These are phyloP conservation scores for Poecilus cupreus DNA, from an alignment of 2,888 invertebrate genomes.

Conservation along the genomic window DNA sequence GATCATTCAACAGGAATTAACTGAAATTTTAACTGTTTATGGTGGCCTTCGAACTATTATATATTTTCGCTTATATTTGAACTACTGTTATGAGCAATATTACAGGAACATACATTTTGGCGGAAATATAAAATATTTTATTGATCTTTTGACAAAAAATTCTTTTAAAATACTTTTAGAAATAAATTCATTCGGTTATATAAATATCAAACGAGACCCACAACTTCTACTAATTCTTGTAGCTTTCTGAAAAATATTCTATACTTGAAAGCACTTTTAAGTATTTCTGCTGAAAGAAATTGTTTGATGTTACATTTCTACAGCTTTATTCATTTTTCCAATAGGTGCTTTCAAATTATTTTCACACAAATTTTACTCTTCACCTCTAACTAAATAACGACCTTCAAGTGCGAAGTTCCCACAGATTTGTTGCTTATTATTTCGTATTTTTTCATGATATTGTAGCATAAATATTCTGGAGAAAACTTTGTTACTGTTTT, in stretches of 20 bases:
- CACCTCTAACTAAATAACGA: background rate
- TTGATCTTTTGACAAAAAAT: background rate
- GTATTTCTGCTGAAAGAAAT: background rate
- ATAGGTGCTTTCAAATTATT: background rate
- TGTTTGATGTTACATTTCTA: background rate
- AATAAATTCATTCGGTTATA: background rate
- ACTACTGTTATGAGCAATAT: background rate
- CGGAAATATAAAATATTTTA: background rate
- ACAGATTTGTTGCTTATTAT: background rate
- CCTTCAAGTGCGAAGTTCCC: background rate
- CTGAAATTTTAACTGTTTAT: too few species aligned
- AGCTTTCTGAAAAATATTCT: conserved; percentile 5
- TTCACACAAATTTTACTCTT: background rate
- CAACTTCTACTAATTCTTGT: background rate
- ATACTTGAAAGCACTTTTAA: background rate
- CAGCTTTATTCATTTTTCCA: background rate
- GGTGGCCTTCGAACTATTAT: too few species aligned
- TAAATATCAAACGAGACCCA: background rate
- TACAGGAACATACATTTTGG: too few species aligned
- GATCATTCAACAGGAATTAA: too few species aligned
- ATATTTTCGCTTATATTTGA: too few species aligned
- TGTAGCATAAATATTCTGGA: too few species aligned
- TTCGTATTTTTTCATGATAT: background rate
- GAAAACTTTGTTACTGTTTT: too few species aligned
- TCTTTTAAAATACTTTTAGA: background rate